Conservation (phyloP, 37 sponge, comb jelly and placozoan species). For the Petrosia ficiformis region DNA sequence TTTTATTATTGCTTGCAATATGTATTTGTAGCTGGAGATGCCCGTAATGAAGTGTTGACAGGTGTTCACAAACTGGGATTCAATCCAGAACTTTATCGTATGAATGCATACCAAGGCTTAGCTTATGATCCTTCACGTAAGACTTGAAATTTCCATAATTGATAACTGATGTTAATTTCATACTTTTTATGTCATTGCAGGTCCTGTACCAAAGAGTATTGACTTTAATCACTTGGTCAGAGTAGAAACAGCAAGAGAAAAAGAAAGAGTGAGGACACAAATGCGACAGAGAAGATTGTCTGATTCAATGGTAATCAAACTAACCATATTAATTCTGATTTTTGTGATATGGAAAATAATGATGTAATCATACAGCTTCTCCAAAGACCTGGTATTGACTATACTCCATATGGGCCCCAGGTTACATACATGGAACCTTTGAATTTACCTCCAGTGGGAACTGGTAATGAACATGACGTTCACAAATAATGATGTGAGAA, state of each 20-base stretch:
- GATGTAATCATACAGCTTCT: conserved; percentile 1
- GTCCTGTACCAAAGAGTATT: conserved; percentile 59
- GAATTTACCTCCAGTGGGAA: too few relatives aligned
- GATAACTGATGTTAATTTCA: background rate
- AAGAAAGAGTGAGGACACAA: conserved; percentile 22
- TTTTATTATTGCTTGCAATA: background rate
- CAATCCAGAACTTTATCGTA: conserved; percentile 55
- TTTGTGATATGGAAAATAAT: background rate
- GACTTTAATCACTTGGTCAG: conserved; percentile 40
- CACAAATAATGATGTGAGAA: too few relatives aligned
- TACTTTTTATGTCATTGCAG: conserved; percentile 27
- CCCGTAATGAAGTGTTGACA: conserved; percentile 57
- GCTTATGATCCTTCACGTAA: conserved; percentile 66
- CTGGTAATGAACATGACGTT: too few relatives aligned
- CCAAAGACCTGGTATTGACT: background rate
- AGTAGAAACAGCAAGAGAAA: conserved; percentile 40
- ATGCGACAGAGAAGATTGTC: conserved; percentile 32
- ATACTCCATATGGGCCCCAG: background rate
- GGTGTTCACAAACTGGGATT: conserved; percentile 39
- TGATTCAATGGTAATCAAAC: conserved; percentile 23
- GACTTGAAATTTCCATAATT: conserved; percentile 3
- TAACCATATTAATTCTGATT: background rate
- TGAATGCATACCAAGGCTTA: conserved; percentile 50
- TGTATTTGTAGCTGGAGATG: conserved; percentile 59
- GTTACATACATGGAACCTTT: conserved; percentile 11